Base-by-base conservation (phyloP, 2,797 vertebrate genomes). In the Muraenolepis orangiensis region DNA sequence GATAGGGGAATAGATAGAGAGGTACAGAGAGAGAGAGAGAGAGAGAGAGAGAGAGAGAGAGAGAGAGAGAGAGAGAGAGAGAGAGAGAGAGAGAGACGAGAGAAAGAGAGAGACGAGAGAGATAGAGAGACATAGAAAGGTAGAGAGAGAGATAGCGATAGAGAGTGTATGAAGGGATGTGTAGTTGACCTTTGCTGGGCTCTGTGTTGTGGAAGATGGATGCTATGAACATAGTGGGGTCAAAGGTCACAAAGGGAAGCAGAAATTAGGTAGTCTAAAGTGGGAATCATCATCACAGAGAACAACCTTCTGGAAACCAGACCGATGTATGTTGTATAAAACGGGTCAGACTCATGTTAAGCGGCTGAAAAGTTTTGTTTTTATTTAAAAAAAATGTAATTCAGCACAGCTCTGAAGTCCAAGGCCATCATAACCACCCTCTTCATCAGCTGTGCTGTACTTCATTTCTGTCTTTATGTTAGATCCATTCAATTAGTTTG, bases 151-250 rank as follows among this genome's bases (percentile, higher is more conserved):
- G 30, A 32, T 18, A 28, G n/a, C 5, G 3, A 42, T n/a, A 26
- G 4, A 40, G 69, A 40, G 28, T 11, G 18, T 16, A 1, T 8
- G 36, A 31, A 16, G 29, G 29, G 18, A n/a, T 32, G 29, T 2
- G 29, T 12, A 31, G 66, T 16, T 30, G 28, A 30, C 66, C 28
- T 68, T 68, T 31, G 14, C 66, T 18, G 66, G 66, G 29, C 66
- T 68, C 28, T 68, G 14, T 31, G 66, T 32, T 32, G 66, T 68
- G 66, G 66, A 30, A 64, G 31, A 68, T 68, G 66, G 66, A 68
- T 64, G 57, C 57, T 64, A 23, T 13, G 26, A 64, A 64, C 57
- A 64, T n/a, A 61, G 23, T 64, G 57, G n/a, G 23, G 57, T 64
- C 57, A 64, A 64, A 64, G 57, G 57, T 64, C 23, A 64, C 10